Percentiles rank a stretch among this genome's conserved stretches.
Evolutionary conservation across 1,140 invertebrate species (phyloP).

Genomic region (Lepidurus couesii): DNA sequence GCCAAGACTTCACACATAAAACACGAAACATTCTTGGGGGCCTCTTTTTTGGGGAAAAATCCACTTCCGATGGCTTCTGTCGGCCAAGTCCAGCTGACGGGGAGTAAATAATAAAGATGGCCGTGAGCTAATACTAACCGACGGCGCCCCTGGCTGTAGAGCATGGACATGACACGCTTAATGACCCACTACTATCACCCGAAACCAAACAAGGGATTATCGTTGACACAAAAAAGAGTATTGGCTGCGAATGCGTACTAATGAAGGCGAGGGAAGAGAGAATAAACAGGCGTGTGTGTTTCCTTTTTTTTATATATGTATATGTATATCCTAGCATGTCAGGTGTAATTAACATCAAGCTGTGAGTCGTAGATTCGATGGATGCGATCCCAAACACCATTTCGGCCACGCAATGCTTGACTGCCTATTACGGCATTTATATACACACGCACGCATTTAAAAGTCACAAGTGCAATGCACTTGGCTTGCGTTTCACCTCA

Average conservation of each 20-base stretch:
- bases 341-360: background rate
- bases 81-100: background rate
- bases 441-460: background rate
- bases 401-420: background rate
- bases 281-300: background rate
- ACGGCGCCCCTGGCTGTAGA: slow-evolving; percentile 9
- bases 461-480: slow-evolving; percentile 18
- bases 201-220: background rate
- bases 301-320: background rate
- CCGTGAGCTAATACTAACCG: background rate
- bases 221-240: background rate
- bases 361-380: background rate
- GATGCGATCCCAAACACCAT: background rate
- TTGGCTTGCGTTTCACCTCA: background rate
- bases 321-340: background rate
- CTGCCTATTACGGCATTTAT: slow-evolving; percentile 14
- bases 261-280: background rate
- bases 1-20: background rate
- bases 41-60: background rate
- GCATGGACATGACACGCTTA: slow-evolving; percentile 21
- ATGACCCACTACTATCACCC: slow-evolving; percentile 3
- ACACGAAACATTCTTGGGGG: background rate
- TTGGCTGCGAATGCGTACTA: background rate
- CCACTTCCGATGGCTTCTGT: background rate
- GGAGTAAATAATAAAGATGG: background rate